phyloP scores from a whole-genome alignment of 2,888 invertebrate species.

The Apeira syringaria region DNA sequence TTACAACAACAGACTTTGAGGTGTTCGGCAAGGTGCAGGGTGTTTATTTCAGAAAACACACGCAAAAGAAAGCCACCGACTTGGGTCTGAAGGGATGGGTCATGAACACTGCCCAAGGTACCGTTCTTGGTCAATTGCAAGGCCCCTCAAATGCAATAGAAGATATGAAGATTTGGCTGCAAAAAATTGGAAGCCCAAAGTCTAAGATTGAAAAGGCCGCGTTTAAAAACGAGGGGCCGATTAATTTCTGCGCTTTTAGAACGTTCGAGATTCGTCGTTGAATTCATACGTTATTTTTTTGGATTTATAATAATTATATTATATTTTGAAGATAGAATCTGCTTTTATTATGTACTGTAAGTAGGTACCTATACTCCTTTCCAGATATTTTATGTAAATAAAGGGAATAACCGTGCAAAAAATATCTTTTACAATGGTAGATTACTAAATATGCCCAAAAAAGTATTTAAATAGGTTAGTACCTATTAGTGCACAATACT shows the following conservation, averaged over 20 bases:
- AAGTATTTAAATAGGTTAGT: no score
- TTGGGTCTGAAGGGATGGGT: constrained; percentile 89
- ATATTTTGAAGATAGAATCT: no score
- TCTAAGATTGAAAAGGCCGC: constrained; percentile 86
- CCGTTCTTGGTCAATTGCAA: constrained; percentile 87
- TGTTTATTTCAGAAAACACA: constrained; percentile 84
- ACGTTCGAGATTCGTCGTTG: constrained; percentile 77
- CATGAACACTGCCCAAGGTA: constrained; percentile 88
- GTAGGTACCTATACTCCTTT: no score
- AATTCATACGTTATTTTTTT: constrained; percentile 13
- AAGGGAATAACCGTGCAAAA: no score
- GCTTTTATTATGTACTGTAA: no score
- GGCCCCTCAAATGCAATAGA: constrained; percentile 81
- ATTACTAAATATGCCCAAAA: no score
- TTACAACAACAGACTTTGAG: constrained; percentile 78
- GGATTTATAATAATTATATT: no score
- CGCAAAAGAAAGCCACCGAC: constrained; percentile 84
- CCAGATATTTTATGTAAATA: no score
- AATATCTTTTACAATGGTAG: no score
- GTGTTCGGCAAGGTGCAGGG: constrained; percentile 86
- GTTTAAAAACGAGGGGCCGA: constrained; percentile 85
- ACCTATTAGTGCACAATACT: no score
- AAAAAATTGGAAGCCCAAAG: constrained; percentile 86
- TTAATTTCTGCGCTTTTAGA: constrained; percentile 66
- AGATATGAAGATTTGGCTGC: constrained; percentile 85